A percentile compares a stretch with the other conserved stretches of the same genome.
phyloP scores from a whole-genome alignment of 2,888 invertebrate species.

The Phalera bucephala region DNA sequence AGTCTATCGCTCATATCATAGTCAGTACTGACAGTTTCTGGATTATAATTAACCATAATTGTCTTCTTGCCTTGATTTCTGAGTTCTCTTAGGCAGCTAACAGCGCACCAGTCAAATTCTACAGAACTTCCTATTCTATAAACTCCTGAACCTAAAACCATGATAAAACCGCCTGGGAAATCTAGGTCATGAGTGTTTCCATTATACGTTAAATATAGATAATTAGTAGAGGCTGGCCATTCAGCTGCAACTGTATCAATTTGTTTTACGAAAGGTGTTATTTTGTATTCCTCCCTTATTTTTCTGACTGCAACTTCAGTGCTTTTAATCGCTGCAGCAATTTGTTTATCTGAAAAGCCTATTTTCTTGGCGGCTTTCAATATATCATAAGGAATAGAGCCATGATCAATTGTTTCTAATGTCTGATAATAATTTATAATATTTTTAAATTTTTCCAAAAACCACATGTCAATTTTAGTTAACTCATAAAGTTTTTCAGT shows the following conservation, averaged over 20 bases:
- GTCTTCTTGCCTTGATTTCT: constrained; percentile 94
- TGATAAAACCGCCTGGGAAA: constrained; percentile 90
- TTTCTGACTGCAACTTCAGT: constrained; percentile 93
- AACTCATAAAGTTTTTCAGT: constrained; percentile 94
- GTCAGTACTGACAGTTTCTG: constrained; percentile 99
- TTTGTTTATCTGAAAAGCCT: constrained; percentile 99
- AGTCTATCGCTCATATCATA: constrained; percentile 99
- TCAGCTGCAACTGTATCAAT: constrained; percentile 99
- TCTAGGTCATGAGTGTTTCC: constrained; percentile 91
- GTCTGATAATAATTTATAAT: constrained; percentile 89
- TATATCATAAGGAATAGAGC: constrained; percentile 83
- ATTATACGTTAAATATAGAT: constrained; percentile 98
- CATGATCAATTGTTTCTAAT: constrained; percentile 86
- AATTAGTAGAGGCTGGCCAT: constrained; percentile 99
- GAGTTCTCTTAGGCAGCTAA: constrained; percentile 96
- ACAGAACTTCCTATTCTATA: constrained; percentile 99
- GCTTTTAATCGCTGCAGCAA: constrained; percentile 93
- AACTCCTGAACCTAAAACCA: constrained; percentile 98
- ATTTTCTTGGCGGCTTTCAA: constrained; percentile 94
- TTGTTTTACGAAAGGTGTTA: constrained; percentile 95
- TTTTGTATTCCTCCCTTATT: constrained; percentile 88
- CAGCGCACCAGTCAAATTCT: constrained; percentile 99
- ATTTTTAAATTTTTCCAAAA: constrained; percentile 96
- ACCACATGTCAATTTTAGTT: constrained; percentile 99
- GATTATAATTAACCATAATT: constrained; percentile 99